Evolutionary conservation across 2,113 vertebrate genomes (phyloP).

Genomic region (Podiceps cristatus): DNA sequence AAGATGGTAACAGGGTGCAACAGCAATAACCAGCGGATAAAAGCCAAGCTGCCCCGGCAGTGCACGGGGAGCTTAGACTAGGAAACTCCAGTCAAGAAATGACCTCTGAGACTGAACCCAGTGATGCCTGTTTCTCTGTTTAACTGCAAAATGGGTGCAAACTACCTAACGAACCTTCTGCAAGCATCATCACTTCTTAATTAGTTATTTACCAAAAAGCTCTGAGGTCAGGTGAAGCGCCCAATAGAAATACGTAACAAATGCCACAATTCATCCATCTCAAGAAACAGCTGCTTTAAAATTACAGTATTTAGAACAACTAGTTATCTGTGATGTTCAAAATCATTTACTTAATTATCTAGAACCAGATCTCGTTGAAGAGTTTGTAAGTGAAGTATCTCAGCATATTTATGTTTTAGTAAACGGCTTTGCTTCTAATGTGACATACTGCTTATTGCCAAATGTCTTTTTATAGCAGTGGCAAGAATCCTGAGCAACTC

Average conservation of each 20-base stretch:
- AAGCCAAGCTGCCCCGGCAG: neutral
- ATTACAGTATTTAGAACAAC: neutral
- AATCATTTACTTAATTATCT: neutral
- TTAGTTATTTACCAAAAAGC: neutral
- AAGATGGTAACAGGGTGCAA: too few relatives aligned
- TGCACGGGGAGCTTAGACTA: neutral
- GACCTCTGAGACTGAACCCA: neutral
- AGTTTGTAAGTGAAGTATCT: neutral
- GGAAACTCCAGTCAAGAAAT: neutral
- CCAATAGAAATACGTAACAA: neutral
- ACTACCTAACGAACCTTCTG: neutral
- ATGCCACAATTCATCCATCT: neutral
- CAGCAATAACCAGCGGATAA: neutral
- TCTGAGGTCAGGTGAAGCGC: neutral
- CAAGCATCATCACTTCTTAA: neutral
- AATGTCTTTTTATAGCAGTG: constrained; percentile 47
- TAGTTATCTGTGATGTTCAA: neutral
- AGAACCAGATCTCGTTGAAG: neutral
- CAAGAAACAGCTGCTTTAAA: neutral
- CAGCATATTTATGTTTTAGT: neutral
- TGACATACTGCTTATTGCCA: constrained; percentile 32
- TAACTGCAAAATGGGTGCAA: neutral
- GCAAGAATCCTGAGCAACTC: constrained; percentile 26
- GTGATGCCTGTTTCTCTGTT: neutral
- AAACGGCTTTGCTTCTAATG: constrained; percentile 27